Evolutionary conservation across 2,888 invertebrate species (phyloP), one percentile per base, ranked within the genome.

Genomic region (Heliconius cydno): DNA sequence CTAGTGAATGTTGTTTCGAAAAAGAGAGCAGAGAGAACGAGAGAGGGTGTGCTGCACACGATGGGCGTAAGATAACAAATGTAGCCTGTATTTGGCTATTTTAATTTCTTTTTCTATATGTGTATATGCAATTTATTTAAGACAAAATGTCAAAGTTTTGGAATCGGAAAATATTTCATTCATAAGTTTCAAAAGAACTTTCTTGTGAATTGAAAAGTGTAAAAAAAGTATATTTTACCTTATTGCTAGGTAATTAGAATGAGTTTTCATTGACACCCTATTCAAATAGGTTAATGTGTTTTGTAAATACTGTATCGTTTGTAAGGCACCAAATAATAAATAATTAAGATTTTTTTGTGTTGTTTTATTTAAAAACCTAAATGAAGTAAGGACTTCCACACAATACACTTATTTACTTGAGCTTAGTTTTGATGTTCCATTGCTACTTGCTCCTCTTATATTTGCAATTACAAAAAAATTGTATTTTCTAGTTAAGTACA

Each of bases 251-350:
- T 78, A 81, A 76, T 73, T 81, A 30, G 41, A 76, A 77, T 83
- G 84, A 82, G 84, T 84, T 85, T 84, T 85, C 77, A 86, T 82
- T 84, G 85, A 85, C 85, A 86, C 85, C 86, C 86, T 88, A 86
- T 86, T 85, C 82, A 83, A 82, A 85, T 88, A 89, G 87, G 87
- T 86, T 90, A 89, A 88, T 87, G 88, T 88, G 89, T 90, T 90
- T 91, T 93, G 93, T 94, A 94, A 92, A 93, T 93, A 94, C 90
- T 89, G 87, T 88, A 90, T 90, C 86, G 90, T 87, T 91, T 88
- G 86, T 88, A 90, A 87, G 87, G 90, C 91, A 92, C 92, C 92
- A 93, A 93, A 93, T 92, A 91, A 91, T 85, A 84, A 82, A 83
- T 84, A 84, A 90, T 90, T 89, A 90, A 87, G 87, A 87, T 60